Evolutionary conservation across 2,113 vertebrate genomes (phyloP).

Genomic region (Phocoena phocoena): DNA sequence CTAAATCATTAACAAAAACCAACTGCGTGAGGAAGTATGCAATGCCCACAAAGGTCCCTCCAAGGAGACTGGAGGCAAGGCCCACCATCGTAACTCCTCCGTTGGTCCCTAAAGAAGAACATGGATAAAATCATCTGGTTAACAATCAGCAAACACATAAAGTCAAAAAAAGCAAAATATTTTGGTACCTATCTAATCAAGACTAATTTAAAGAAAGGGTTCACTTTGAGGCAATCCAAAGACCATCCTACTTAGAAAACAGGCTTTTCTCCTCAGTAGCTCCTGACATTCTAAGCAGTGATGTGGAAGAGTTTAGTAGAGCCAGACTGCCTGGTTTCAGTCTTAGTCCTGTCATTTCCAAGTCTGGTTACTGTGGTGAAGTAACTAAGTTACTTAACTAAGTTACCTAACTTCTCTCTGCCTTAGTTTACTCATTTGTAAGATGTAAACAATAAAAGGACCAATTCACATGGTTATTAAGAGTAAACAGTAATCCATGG

Average conservation of each 20-base stretch:
- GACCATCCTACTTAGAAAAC: background rate
- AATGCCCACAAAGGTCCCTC: conserved; percentile 89
- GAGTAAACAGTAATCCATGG: background rate
- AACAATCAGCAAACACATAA: background rate
- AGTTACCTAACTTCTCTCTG: background rate
- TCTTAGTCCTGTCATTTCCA: background rate
- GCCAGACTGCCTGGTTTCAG: background rate
- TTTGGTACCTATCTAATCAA: background rate
- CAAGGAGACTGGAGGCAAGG: conserved; percentile 91
- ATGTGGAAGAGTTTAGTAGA: background rate
- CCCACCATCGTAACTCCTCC: conserved; percentile 93
- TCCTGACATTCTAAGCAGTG: background rate
- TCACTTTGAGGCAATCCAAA: conserved; percentile 9
- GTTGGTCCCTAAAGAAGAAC: conserved; percentile 91
- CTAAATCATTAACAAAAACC: conserved; percentile 89
- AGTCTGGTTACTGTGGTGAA: background rate
- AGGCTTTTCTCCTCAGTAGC: background rate
- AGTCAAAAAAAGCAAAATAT: background rate
- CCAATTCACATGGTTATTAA: background rate
- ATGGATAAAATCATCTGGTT: background rate
- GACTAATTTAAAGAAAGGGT: background rate
- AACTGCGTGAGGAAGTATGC: conserved; percentile 92
- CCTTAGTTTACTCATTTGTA: background rate
- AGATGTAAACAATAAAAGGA: background rate
- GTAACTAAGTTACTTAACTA: too few relatives aligned